Evolutionary conservation across 37 sponge, comb jelly and placozoan genomes (phyloP).

Genomic region (Aplysina aerophoba): DNA sequence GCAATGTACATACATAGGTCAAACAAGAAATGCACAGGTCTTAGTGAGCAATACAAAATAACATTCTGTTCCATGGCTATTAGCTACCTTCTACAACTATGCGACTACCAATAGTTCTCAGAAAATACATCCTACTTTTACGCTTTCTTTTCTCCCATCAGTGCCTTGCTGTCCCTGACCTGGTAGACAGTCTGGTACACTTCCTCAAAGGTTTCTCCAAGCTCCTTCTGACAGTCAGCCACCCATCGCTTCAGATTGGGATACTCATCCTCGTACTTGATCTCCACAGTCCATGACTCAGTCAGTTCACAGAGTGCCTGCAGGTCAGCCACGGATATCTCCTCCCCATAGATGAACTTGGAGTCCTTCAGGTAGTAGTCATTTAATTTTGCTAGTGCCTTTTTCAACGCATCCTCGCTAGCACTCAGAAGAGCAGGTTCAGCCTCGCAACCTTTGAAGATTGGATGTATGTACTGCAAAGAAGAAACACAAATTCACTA

Average conservation of each 20-base stretch:
- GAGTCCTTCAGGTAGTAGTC: conserved; percentile 55
- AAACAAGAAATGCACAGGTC: too few species aligned
- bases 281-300: conserved; percentile 53
- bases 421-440: conserved; percentile 34
- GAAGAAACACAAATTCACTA: too few species aligned
- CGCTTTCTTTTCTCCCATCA: too few species aligned
- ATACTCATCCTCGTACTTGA: conserved; percentile 30
- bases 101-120: too few species aligned
- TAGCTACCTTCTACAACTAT: too few species aligned
- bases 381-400: conserved; percentile 46
- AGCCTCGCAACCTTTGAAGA: conserved; percentile 33
- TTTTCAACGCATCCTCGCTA: conserved; percentile 13
- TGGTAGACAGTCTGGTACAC: conserved; percentile 60
- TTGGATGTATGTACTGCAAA: conserved; percentile 35
- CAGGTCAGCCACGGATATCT: conserved; percentile 77
- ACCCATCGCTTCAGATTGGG: conserved; percentile 61
- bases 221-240: conserved; percentile 46
- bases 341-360: conserved; percentile 62
- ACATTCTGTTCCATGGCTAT: too few species aligned
- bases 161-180: conserved; percentile 14
- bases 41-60: too few species aligned
- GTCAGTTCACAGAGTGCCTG: conserved; percentile 77
- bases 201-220: conserved; percentile 63
- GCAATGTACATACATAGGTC: too few species aligned
- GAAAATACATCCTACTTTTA: too few species aligned